Conservation (phyloP, 2,888 invertebrate genomes). For the Hirudinaria manillensis region DNA sequence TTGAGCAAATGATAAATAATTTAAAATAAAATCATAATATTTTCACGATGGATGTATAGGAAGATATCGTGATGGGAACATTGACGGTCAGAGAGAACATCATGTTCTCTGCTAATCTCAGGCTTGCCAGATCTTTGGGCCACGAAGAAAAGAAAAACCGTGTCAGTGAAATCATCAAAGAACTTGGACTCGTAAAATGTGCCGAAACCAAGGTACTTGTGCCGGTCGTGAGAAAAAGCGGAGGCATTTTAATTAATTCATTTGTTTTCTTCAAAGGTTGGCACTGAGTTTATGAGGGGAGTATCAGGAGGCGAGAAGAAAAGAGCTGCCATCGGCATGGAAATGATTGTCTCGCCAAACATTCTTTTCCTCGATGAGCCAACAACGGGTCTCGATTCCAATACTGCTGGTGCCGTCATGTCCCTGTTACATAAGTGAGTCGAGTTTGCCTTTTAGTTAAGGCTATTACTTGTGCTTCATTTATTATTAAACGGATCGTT, state of each 20-base stretch:
- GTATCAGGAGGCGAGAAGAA: slow-evolving; percentile 55
- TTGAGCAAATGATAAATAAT: not conserved
- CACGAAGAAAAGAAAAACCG: slow-evolving; percentile 42
- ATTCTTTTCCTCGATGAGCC: slow-evolving; percentile 55
- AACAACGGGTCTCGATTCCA: slow-evolving; percentile 54
- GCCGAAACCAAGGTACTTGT: slow-evolving; percentile 49
- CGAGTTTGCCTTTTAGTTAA: no score
- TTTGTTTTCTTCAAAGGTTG: slow-evolving; percentile 43
- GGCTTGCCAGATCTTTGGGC: slow-evolving; percentile 44
- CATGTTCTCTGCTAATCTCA: slow-evolving; percentile 51
- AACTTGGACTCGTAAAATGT: slow-evolving; percentile 49
- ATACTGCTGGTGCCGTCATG: slow-evolving; percentile 53
- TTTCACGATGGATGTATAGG: slow-evolving; percentile 40
- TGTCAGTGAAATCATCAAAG: slow-evolving; percentile 48
- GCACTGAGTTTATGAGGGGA: slow-evolving; percentile 53
- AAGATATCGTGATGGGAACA: slow-evolving; percentile 54
- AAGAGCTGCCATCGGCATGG: slow-evolving; percentile 54
- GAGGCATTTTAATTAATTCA: not conserved
- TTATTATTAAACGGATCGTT: no score
- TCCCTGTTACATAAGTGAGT: slow-evolving; percentile 47
- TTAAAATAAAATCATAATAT: not conserved
- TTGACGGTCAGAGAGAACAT: slow-evolving; percentile 52
- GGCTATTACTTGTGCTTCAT: no score
- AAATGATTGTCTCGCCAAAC: slow-evolving; percentile 52
- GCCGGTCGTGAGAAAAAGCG: not conserved